Conservation (phyloP, 2,888 invertebrate genomes). For the Nephrotoma flavescens region DNA sequence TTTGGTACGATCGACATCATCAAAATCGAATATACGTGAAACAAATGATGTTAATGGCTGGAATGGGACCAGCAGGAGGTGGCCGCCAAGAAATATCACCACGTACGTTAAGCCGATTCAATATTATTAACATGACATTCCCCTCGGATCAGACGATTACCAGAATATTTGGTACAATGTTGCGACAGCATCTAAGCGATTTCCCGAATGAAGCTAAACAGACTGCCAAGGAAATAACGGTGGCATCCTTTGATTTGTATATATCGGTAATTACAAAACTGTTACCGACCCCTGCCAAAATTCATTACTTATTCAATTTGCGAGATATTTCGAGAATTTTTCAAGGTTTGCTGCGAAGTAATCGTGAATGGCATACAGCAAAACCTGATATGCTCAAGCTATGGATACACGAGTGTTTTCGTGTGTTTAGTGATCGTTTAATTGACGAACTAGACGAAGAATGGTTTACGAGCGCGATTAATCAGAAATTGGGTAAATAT, state of each 20-base stretch:
- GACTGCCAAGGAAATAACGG: slow-evolving; percentile 47
- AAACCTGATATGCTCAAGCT: slow-evolving; percentile 54
- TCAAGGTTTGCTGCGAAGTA: slow-evolving; percentile 65
- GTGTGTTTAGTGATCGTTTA: slow-evolving; percentile 73
- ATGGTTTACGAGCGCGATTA: slow-evolving; percentile 57
- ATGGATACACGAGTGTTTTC: slow-evolving; percentile 75
- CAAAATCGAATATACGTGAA: slow-evolving; percentile 63
- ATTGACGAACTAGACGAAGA: slow-evolving; percentile 67
- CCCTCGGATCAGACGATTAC: slow-evolving; percentile 63
- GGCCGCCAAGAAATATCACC: slow-evolving; percentile 66
- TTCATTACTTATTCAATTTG: slow-evolving; percentile 80
- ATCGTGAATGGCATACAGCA: slow-evolving; percentile 62
- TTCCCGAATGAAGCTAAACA: slow-evolving; percentile 69
- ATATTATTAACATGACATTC: slow-evolving; percentile 63
- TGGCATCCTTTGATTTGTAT: slow-evolving; percentile 65
- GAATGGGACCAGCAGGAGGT: slow-evolving; percentile 81
- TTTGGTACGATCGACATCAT: slow-evolving; percentile 74
- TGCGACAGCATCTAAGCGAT: slow-evolving; percentile 58
- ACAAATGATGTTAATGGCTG: slow-evolving; percentile 62
- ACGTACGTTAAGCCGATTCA: slow-evolving; percentile 65
- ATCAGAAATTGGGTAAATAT: slow-evolving; percentile 58
- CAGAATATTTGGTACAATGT: slow-evolving; percentile 73
- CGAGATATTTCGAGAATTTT: slow-evolving; percentile 77
- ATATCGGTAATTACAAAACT: slow-evolving; percentile 55
- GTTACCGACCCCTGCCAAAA: slow-evolving; percentile 77